phyloP scores from a whole-genome alignment of 2,113 vertebrate genomes.

The Macrotis lagotis region DNA sequence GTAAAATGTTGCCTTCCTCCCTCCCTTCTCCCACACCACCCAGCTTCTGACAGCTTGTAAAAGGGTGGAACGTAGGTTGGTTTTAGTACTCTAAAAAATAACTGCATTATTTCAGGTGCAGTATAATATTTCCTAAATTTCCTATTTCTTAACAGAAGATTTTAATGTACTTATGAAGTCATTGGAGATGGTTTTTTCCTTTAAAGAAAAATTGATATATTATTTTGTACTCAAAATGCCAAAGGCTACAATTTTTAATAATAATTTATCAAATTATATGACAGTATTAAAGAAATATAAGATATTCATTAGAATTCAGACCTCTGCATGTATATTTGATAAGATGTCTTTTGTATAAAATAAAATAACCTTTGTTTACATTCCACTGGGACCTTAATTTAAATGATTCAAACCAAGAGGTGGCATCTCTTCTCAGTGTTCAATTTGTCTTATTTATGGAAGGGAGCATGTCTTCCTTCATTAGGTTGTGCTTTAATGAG shows the following conservation, averaged over 20 bases:
- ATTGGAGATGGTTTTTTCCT: conserved; percentile 84
- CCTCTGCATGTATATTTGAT: conserved; percentile 90
- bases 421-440: conserved; percentile 87
- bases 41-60: conserved; percentile 77
- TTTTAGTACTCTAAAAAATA: conserved; percentile 82
- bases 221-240: conserved; percentile 92
- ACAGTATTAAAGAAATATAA: conserved; percentile 84
- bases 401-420: conserved; percentile 85
- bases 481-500: conserved; percentile 89
- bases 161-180: conserved; percentile 89
- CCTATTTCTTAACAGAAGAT: conserved; percentile 88
- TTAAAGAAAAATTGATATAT: conserved; percentile 89
- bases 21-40: conserved; percentile 72
- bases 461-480: conserved; percentile 85
- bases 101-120: conserved; percentile 86
- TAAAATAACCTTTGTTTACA: conserved; percentile 90
- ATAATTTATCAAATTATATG: conserved; percentile 85
- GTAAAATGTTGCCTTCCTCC: conserved; percentile 68
- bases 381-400: conserved; percentile 92
- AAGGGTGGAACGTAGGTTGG: conserved; percentile 76
- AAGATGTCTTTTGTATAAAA: conserved; percentile 89
- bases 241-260: conserved; percentile 92
- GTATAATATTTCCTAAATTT: conserved; percentile 87
- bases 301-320: conserved; percentile 85
- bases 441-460: conserved; percentile 87